Base-by-base conservation (phyloP, 2,888 invertebrate genomes). In the Buathra laborator region DNA sequence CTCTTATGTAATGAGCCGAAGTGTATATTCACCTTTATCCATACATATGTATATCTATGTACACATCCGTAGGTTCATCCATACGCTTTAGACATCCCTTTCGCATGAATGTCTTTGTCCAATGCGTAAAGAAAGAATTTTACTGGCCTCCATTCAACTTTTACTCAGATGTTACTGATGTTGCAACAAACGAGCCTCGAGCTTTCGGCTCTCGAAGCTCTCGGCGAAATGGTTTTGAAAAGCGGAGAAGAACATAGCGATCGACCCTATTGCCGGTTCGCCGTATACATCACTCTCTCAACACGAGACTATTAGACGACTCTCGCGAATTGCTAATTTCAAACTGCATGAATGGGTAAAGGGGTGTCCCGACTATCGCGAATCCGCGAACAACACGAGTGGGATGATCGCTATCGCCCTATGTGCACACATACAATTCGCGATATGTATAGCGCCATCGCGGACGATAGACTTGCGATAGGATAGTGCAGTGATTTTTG, bases 241-340 rank as follows among this genome's bases (percentile, higher is more conserved):
- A 48, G 12, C 29, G 6, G n/a, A 44, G 44, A 12, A 32, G 37
- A n/a, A 32, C 9, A 48, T 51, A 37, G 16, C 16, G 16, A 51
- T 24, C 24, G 24, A 14, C 14, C 48, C 64, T 48, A 51, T 62
- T 71, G 37, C 53, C 32, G 71, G 53, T 43, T 2, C 24, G 7
- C 51, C 37, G 16, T 48, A n/a, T 51, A 62, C 48, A 64, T 48
- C 32, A 24, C 24, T 24, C 2, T 24, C 48, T 32, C 37, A 24
- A 51, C 32, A 64, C 12, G 32, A 48, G 16, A n/a, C 53, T 37
- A 9, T 32, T 70, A 32, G 71, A 16, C 53, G 2, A 24, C 24
- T 71, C 64, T 64, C 64, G 64, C 75, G 75, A 75, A 75, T 75
- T 64, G 75, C 64, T 75, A 64, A 66, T 75, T 75, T 62, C 64